phyloP scores from a whole-genome alignment of 1,140 invertebrate genomes.

The Pseudomyrmex concolor region DNA sequence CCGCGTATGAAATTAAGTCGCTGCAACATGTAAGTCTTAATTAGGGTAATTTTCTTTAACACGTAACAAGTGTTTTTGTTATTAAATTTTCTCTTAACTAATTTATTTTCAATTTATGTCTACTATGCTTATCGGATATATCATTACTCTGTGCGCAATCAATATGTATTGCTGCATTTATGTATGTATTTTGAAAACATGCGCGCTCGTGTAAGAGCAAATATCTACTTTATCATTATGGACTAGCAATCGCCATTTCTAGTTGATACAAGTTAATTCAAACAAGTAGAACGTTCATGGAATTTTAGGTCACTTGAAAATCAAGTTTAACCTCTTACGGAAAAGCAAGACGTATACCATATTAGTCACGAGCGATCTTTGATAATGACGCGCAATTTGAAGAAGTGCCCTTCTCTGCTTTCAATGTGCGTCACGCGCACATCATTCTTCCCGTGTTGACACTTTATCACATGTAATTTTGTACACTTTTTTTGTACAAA shows the following conservation, averaged over 20 bases:
- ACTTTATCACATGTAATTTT: too few species aligned
- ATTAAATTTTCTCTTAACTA: not conserved
- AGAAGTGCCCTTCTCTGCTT: not conserved
- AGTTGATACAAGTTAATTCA: conserved; percentile 9
- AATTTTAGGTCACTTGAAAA: conserved; percentile 13
- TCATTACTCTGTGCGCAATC: too few species aligned
- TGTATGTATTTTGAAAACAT: not conserved
- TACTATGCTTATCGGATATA: too few species aligned
- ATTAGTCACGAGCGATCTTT: not conserved
- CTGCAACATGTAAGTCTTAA: not conserved
- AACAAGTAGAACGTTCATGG: not conserved
- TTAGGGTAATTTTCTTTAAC: not conserved
- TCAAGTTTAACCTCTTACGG: conserved; percentile 13
- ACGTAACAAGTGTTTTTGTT: not conserved
- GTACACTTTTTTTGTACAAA: too few species aligned
- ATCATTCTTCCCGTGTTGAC: too few species aligned
- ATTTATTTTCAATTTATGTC: not conserved
- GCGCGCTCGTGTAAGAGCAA: conserved; percentile 10
- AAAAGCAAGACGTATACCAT: not conserved
- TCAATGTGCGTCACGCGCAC: too few species aligned
- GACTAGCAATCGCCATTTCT: conserved; percentile 19
- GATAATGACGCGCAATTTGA: conserved; percentile 5
- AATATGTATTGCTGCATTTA: not conserved
- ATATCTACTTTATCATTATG: conserved; percentile 17
- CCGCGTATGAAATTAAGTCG: not conserved